These are phyloP conservation scores for Lemur catta DNA, from an alignment of 2,797 vertebrate species.

Conservation along the genomic window DNA sequence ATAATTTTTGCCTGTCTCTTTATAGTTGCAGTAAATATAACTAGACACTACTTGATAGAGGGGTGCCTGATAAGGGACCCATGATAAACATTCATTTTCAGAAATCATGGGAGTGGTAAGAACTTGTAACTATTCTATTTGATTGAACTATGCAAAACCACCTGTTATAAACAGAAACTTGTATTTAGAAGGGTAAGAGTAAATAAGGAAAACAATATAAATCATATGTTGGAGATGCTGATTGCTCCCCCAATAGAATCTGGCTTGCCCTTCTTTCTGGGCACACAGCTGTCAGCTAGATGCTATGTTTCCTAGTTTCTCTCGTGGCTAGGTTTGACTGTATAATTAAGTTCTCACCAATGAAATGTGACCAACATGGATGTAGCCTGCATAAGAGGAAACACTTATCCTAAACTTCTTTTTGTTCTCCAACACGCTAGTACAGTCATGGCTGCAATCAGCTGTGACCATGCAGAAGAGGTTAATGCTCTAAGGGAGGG, in stretches of 20 bases:
- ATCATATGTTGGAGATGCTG: background rate
- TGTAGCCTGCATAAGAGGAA: background rate
- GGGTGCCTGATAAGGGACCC: background rate
- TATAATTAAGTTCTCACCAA: background rate
- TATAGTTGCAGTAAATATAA: background rate
- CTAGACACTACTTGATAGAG: background rate
- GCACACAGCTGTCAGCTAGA: background rate
- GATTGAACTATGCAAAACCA: background rate
- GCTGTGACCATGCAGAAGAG: background rate
- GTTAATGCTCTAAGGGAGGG: background rate
- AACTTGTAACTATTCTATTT: background rate
- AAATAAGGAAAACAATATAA: background rate
- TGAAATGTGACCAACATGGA: background rate
- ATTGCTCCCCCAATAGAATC: background rate
- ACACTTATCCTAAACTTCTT: background rate
- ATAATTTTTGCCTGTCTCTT: background rate
- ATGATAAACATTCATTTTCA: background rate
- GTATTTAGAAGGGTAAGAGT: background rate
- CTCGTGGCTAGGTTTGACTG: background rate
- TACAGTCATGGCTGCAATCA: background rate
- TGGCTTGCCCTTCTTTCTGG: background rate
- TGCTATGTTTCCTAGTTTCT: background rate
- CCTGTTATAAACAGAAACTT: background rate
- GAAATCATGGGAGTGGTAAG: background rate
- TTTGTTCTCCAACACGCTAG: background rate